Conservation (phyloP, 2,888 invertebrate species). For the Galeruca laticollis region DNA sequence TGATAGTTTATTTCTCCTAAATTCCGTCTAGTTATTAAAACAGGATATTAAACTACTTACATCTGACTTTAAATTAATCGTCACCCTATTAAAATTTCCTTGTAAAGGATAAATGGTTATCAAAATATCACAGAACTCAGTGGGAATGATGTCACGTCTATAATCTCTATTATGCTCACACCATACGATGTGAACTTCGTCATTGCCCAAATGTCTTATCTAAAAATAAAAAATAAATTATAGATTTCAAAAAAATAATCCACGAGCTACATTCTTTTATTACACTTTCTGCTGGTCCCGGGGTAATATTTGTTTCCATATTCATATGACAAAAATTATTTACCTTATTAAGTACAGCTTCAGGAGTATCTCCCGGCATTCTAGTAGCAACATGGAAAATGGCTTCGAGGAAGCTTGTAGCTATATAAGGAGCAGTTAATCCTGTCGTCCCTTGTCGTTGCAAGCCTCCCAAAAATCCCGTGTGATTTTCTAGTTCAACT, state of each 20-base stretch:
- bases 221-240: constrained; percentile 62
- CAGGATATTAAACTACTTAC: constrained; percentile 69
- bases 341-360: constrained; percentile 88
- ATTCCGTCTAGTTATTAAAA: too few species aligned
- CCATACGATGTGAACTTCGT: constrained; percentile 99
- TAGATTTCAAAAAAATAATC: constrained; percentile 5
- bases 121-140: constrained; percentile 98
- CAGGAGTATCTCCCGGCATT: constrained; percentile 92
- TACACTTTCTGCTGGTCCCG: too few species aligned
- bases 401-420: constrained; percentile 92
- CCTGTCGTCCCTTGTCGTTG: constrained; percentile 92
- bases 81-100: constrained; percentile 87
- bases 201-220: constrained; percentile 96
- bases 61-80: constrained; percentile 88
- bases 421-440: constrained; percentile 93
- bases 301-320: not conserved
- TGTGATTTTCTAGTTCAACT: constrained; percentile 93
- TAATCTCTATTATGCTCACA: constrained; percentile 97
- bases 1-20: too few species aligned
- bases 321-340: constrained; percentile 6
- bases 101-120: constrained; percentile 95
- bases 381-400: constrained; percentile 98
- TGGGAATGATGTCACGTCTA: constrained; percentile 95
- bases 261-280: too few species aligned
- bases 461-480: constrained; percentile 94